phyloP scores from a whole-genome alignment of 2,888 invertebrate genomes.

The Prenolepis imparis region DNA sequence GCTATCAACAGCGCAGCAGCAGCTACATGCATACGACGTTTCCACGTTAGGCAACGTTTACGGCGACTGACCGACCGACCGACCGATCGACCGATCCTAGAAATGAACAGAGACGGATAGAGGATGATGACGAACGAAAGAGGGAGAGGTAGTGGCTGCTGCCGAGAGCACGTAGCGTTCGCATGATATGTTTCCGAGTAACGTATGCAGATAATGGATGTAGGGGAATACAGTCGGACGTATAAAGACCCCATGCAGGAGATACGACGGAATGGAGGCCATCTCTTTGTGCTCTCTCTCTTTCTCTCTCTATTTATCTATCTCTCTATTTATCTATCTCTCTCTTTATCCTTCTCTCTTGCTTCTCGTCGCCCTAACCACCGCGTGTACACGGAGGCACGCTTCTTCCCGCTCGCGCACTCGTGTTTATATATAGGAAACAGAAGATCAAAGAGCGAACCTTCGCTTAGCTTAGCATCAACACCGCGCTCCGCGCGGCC shows the following conservation, averaged over 20 bases:
- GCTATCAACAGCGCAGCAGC: slow-evolving; percentile 28
- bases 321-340: slow-evolving; percentile 24
- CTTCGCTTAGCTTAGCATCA: slow-evolving; percentile 83
- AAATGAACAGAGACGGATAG: slow-evolving; percentile 36
- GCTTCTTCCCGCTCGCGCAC: slow-evolving; percentile 53
- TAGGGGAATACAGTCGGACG: slow-evolving; percentile 77
- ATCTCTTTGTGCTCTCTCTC: slow-evolving; percentile 65
- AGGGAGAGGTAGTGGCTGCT: slow-evolving; percentile 47
- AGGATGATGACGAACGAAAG: slow-evolving; percentile 13
- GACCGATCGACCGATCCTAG: slow-evolving; percentile 60
- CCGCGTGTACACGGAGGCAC: slow-evolving; percentile 38
- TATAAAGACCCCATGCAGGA: slow-evolving; percentile 77
- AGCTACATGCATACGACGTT: slow-evolving; percentile 49
- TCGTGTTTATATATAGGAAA: slow-evolving; percentile 85
- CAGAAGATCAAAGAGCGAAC: slow-evolving; percentile 85
- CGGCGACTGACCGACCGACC: slow-evolving; percentile 53
- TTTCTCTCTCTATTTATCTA: slow-evolving; percentile 45
- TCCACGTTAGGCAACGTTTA: slow-evolving; percentile 62
- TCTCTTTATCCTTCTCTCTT: slow-evolving; percentile 31
- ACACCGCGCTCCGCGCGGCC: slow-evolving; percentile 78
- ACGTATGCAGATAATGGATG: slow-evolving; percentile 76
- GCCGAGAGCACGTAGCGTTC: slow-evolving; percentile 69
- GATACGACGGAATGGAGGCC: slow-evolving; percentile 75
- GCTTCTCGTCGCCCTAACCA: slow-evolving; percentile 33
- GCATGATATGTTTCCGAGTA: slow-evolving; percentile 71